These are phyloP conservation scores for Amblyopsis rosae DNA, from an alignment of 2,113 vertebrate genomes.

Conservation along the genomic window DNA sequence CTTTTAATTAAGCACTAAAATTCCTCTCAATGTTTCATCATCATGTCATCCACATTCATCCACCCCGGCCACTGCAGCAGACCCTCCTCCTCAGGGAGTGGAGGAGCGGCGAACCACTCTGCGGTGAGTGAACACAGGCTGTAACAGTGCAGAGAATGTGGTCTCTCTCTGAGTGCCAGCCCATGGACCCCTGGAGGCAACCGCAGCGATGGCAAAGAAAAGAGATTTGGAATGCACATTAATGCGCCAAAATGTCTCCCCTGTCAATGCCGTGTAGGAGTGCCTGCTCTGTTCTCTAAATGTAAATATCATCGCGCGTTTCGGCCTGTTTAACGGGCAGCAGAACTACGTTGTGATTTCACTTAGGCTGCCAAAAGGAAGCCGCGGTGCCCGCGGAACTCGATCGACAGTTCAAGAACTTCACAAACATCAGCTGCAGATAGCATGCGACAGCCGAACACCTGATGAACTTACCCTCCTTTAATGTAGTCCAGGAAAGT, in stretches of 20 bases:
- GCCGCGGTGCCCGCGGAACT: background rate
- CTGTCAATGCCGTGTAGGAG: background rate
- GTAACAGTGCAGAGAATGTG: constrained; percentile 16
- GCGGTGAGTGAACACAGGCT: constrained; percentile 8
- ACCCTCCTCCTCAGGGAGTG: constrained; percentile 3
- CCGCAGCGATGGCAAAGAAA: background rate
- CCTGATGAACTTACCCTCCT: constrained; percentile 84
- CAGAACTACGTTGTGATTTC: too few species aligned
- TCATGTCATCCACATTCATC: constrained; percentile 55
- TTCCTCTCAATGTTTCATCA: constrained; percentile 58
- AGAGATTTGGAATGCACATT: constrained; percentile 19
- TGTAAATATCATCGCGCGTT: background rate
- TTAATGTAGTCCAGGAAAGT: constrained; percentile 97
- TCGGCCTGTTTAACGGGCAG: background rate
- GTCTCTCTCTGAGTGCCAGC: background rate
- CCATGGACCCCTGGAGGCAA: constrained; percentile 7
- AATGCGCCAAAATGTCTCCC: constrained; percentile 23
- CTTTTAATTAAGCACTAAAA: constrained; percentile 57
- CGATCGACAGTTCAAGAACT: background rate
- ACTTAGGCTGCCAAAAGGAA: background rate
- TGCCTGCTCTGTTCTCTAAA: background rate
- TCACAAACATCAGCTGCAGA: background rate
- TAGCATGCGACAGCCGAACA: background rate
- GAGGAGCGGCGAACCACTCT: constrained; percentile 26
- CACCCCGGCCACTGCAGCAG: background rate